Conservation (phyloP, 2,888 invertebrate species). For the Emmelina monodactyla region DNA sequence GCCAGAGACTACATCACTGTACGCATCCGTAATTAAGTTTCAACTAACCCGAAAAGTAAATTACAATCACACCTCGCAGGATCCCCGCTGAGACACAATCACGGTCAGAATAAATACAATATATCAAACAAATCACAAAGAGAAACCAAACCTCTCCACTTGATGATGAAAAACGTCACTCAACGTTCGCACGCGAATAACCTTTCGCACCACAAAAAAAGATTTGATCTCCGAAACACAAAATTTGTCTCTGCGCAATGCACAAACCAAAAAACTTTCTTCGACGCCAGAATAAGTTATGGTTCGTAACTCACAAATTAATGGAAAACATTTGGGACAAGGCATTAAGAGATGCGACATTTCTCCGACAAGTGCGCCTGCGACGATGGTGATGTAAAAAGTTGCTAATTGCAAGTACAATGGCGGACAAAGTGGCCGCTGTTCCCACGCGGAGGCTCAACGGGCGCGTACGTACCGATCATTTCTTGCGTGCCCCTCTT, state of each 20-base stretch:
- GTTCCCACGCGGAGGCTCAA: conserved; percentile 60
- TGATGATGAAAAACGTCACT: conserved; percentile 43
- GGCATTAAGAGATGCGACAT: conserved; percentile 52
- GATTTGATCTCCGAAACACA: conserved; percentile 27
- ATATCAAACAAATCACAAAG: conserved; percentile 20
- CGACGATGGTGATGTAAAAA: conserved; percentile 43
- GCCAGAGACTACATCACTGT: too few species aligned
- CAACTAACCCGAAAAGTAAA: conserved; percentile 9
- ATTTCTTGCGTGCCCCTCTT: conserved; percentile 56
- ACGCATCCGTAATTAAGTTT: not conserved
- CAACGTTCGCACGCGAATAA: conserved; percentile 45
- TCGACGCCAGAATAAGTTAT: conserved; percentile 30
- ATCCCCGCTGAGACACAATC: conserved; percentile 12
- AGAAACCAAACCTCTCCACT: conserved; percentile 29
- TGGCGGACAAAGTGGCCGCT: conserved; percentile 57
- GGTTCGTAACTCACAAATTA: conserved; percentile 44
- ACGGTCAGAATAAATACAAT: conserved; percentile 6
- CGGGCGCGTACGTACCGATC: conserved; percentile 49
- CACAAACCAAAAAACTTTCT: conserved; percentile 15
- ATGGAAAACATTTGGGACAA: conserved; percentile 45
- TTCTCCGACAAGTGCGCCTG: conserved; percentile 49
- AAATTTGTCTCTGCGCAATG: conserved; percentile 23
- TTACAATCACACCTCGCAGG: conserved; percentile 12
- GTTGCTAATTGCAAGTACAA: conserved; percentile 59
- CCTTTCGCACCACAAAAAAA: conserved; percentile 38